Conservation (phyloP, 2,113 vertebrate species). For the Raja brachyura region DNA sequence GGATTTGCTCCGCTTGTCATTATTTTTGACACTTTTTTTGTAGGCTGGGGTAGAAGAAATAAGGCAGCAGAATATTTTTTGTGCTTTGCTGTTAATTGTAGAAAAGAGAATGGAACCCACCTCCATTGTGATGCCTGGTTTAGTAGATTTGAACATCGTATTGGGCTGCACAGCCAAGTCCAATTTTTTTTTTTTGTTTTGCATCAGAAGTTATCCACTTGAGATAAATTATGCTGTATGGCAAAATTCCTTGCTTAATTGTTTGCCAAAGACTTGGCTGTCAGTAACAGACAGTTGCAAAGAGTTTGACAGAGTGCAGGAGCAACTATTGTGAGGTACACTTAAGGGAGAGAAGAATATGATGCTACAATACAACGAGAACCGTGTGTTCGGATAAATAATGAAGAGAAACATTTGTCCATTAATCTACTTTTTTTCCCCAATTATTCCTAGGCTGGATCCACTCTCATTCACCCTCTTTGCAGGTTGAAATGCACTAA, state of each 20-base stretch:
- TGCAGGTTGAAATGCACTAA: neutral
- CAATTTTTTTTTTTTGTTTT: neutral
- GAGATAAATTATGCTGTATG: neutral
- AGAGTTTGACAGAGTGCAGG: neutral
- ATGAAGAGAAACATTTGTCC: neutral
- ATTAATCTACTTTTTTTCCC: neutral
- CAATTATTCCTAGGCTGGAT: neutral
- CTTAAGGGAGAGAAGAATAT: slow-evolving; percentile 8
- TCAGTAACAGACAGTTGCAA: neutral
- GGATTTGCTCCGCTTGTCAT: neutral
- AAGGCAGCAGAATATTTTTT: neutral
- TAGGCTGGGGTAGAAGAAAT: neutral
- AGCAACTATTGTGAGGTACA: slow-evolving; percentile 4
- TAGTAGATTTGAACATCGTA: neutral
- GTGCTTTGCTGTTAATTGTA: neutral
- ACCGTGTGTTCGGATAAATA: neutral
- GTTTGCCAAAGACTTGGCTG: neutral
- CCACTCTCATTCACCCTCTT: neutral
- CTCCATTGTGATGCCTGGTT: neutral
- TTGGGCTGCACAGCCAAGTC: neutral
- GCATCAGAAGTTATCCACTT: neutral
- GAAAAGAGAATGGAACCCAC: neutral
- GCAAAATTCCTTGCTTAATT: neutral
- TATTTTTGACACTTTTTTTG: slow-evolving; percentile 11
- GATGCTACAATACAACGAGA: neutral